Percentiles rank a stretch among this genome's conserved stretches.
Evolutionary conservation across 2,888 invertebrate genomes (phyloP).

Genomic region (Bimastos eiseni): DNA sequence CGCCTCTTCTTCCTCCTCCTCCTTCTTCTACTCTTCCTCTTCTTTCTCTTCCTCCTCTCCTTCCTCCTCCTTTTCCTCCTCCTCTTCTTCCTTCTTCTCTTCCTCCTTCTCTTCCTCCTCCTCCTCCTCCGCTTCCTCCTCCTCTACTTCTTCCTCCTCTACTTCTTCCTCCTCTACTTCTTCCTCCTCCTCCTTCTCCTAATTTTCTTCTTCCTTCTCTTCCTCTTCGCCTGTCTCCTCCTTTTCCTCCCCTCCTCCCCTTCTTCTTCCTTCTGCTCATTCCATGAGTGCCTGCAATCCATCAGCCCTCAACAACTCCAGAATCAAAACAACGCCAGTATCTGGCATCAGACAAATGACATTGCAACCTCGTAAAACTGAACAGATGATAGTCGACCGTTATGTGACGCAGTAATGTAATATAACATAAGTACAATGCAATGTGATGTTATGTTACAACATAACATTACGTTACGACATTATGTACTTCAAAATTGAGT

Average conservation of each 20-base stretch:
- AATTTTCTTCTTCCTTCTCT: neutral
- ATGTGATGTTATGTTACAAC: neutral
- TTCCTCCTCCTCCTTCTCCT: too few relatives aligned
- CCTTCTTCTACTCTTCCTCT: too few relatives aligned
- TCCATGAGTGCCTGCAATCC: slow-evolving; percentile 6
- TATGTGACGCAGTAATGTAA: neutral
- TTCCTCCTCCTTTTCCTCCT: too few relatives aligned
- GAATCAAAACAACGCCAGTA: neutral
- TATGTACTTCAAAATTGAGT: neutral
- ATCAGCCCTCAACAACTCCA: neutral
- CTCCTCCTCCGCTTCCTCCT: too few relatives aligned
- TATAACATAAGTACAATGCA: neutral
- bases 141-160: neutral
- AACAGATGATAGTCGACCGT: neutral
- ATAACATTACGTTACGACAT: neutral
- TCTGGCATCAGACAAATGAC: neutral
- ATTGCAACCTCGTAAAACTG: neutral
- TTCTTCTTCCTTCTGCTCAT: neutral
- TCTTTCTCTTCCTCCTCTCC: too few relatives aligned
- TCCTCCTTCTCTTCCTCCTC: too few relatives aligned
- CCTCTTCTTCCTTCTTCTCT: too few relatives aligned
- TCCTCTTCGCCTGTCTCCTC: too few relatives aligned
- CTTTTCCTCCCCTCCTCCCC: too few relatives aligned
- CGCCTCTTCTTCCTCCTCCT: too few relatives aligned
- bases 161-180: neutral